A percentile compares a stretch with the other conserved stretches of the same genome.
phyloP scores from a whole-genome alignment of 2,797 vertebrate genomes.

The Denticeps clupeoides region DNA sequence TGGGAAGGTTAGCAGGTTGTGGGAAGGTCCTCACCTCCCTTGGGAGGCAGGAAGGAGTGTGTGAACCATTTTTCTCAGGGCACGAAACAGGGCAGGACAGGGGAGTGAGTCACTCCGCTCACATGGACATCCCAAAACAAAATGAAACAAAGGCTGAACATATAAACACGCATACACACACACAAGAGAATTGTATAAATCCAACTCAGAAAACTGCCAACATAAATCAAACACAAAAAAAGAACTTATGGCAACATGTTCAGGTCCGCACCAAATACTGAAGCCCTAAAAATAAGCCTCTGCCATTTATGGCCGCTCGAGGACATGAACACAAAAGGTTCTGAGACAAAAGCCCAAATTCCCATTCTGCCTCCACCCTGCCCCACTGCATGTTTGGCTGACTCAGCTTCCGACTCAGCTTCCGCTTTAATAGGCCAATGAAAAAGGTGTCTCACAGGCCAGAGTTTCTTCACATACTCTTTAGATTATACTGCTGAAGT shows the following conservation, averaged over 20 bases:
- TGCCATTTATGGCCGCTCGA: constrained; percentile 30
- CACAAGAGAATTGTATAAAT: too few relatives aligned
- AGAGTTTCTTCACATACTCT: too few relatives aligned
- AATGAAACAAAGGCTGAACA: constrained; percentile 4
- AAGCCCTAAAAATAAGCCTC: constrained; percentile 33
- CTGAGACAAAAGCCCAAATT: constrained; percentile 28
- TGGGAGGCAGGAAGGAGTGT: constrained; percentile 29
- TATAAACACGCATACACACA: constrained; percentile 16
- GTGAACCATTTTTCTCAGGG: constrained; percentile 11
- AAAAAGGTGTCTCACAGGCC: too few relatives aligned
- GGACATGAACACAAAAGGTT: constrained; percentile 32
- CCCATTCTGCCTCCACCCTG: constrained; percentile 15
- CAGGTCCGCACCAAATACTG: constrained; percentile 5
- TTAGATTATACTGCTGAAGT: too few relatives aligned
- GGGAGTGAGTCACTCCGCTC: constrained; percentile 12
- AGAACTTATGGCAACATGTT: constrained; percentile 10
- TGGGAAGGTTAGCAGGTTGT: constrained; percentile 11
- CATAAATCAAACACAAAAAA: neutral
- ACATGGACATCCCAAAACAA: constrained; percentile 12
- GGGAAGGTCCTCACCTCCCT: constrained; percentile 24
- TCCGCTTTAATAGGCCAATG: constrained; percentile 3
- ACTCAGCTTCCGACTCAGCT: constrained; percentile 29
- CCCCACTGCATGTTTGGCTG: constrained; percentile 34
- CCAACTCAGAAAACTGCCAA: neutral
- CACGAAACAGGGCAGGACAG: constrained; percentile 15